phyloP scores from a whole-genome alignment of 2,113 vertebrate species.

The Lycaon pictus region DNA sequence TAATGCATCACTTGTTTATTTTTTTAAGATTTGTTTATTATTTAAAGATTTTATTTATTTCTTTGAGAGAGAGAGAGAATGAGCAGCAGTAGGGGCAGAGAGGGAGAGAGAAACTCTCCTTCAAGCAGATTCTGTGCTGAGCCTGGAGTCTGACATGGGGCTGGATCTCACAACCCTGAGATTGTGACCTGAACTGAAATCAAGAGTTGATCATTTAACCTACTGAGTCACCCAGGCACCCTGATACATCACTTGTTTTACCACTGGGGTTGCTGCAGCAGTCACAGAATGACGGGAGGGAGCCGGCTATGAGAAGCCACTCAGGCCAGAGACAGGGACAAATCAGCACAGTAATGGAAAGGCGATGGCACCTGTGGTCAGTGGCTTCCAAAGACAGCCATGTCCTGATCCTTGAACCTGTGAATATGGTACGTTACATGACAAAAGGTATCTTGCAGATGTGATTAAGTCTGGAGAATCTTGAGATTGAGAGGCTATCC shows the following conservation, averaged over 20 bases:
- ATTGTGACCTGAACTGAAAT: neutral
- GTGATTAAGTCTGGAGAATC: neutral
- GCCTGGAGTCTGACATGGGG: neutral
- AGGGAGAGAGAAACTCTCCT: neutral
- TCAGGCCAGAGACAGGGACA: neutral
- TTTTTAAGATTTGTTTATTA: neutral
- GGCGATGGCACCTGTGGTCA: neutral
- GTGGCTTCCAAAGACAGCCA: neutral
- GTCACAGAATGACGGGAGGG: neutral
- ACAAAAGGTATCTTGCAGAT: neutral
- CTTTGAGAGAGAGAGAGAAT: neutral
- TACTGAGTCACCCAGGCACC: neutral
- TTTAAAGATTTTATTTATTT: neutral
- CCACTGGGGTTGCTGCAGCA: neutral
- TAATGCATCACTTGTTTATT: neutral
- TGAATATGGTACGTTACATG: too few species aligned
- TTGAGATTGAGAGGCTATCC: neutral
- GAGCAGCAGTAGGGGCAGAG: neutral
- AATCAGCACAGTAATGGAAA: neutral
- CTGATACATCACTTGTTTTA: neutral
- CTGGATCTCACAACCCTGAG: neutral
- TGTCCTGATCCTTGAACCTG: neutral
- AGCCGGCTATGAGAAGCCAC: neutral
- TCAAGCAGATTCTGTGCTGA: neutral
- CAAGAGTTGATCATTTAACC: neutral